Conservation (phyloP, 2,113 vertebrate genomes). For the Grammomys surdaster region DNA sequence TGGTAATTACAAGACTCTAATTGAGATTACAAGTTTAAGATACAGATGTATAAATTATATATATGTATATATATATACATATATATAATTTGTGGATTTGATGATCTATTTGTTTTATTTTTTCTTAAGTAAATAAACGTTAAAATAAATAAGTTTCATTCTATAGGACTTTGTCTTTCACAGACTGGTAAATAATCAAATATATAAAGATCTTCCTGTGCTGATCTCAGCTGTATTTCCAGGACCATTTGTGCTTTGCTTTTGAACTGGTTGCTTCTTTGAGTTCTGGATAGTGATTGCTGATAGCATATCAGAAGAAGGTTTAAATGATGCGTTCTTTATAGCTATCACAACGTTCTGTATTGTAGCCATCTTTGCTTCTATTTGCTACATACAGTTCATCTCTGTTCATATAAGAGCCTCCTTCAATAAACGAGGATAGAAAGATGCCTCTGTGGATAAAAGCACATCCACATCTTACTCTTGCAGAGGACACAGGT, state of each 20-base stretch:
- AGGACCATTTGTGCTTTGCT: conserved; percentile 5
- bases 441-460: no score
- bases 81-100: conserved; percentile 1
- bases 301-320: neutral
- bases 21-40: conserved; percentile 64
- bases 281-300: neutral
- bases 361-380: conserved; percentile 47
- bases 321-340: neutral
- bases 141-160: conserved; percentile 42
- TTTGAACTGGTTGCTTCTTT: conserved; percentile 30
- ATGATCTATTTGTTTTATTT: neutral
- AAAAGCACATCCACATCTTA: neutral
- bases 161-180: neutral
- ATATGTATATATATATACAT: neutral
- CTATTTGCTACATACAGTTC: neutral
- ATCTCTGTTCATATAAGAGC: conserved; percentile 21
- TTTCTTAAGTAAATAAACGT: conserved; percentile 47
- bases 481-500: neutral
- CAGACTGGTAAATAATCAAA: neutral
- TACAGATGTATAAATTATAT: conserved; percentile 51
- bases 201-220: neutral
- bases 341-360: conserved; percentile 31
- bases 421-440: neutral
- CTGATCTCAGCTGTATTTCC: neutral
- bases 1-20: conserved; percentile 45